Conservation (phyloP, 2,888 invertebrate genomes). For the Glaucopsyche alexis region DNA sequence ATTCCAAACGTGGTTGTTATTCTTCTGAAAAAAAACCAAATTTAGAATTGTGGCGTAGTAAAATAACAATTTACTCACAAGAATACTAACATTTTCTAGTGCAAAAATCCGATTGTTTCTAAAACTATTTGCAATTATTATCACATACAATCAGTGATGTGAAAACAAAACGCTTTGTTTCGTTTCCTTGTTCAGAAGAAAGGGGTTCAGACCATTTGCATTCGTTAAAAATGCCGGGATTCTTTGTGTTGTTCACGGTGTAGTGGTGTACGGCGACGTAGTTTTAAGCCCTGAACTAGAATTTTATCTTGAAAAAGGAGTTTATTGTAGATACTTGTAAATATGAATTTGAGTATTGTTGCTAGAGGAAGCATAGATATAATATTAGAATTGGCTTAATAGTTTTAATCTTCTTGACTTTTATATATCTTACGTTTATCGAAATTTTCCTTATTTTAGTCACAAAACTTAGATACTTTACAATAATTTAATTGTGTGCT, state of each 20-base stretch:
- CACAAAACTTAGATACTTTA: no score
- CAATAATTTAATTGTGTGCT: no score
- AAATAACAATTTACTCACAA: neutral
- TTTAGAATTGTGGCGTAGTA: neutral
- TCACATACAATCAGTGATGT: conserved; percentile 30
- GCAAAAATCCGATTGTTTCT: neutral
- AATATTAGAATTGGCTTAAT: no score
- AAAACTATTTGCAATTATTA: conserved; percentile 19
- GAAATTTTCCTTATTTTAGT: no score
- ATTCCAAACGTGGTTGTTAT: neutral
- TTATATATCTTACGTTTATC: no score
- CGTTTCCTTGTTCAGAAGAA: conserved; percentile 69
- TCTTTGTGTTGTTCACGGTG: conserved; percentile 70
- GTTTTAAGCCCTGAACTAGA: conserved; percentile 32
- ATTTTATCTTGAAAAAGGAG: neutral
- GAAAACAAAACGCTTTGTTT: conserved; percentile 63
- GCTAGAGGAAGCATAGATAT: no score
- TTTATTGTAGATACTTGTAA: neutral
- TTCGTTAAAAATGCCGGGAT: conserved; percentile 77
- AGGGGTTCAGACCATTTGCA: conserved; percentile 76
- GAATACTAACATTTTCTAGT: neutral
- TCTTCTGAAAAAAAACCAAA: neutral
- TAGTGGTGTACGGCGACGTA: conserved; percentile 52
- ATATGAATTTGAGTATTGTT: no score
- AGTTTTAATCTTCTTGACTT: no score